Percentiles rank a stretch among this genome's conserved stretches.
phyloP scores from a whole-genome alignment of 2,888 invertebrate genomes.

The Achlya flavicornis region DNA sequence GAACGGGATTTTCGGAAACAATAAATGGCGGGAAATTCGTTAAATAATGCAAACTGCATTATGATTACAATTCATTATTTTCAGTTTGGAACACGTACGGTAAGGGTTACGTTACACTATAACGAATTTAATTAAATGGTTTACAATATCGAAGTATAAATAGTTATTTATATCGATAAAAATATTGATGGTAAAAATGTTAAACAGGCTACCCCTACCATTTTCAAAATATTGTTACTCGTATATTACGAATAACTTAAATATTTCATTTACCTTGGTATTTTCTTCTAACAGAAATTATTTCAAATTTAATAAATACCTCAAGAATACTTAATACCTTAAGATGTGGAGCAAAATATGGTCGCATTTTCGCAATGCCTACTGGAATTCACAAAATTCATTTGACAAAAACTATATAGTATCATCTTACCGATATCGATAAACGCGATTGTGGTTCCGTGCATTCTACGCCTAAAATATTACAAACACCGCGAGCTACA shows the following conservation, averaged over 20 bases:
- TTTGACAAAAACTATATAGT: not conserved
- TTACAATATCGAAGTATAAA: not conserved
- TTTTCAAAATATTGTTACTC: not conserved
- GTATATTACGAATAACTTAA: too few species aligned
- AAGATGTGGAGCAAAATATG: not conserved
- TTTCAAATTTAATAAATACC: not conserved
- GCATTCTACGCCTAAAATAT: slow-evolving; percentile 3
- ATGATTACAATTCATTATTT: slow-evolving; percentile 8
- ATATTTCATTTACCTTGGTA: too few species aligned
- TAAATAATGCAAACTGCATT: slow-evolving; percentile 13
- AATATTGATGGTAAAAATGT: too few species aligned
- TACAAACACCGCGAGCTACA: slow-evolving; percentile 7
- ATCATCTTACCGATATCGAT: slow-evolving; percentile 2
- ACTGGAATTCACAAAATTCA: not conserved
- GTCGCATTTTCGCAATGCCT: not conserved
- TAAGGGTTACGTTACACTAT: not conserved
- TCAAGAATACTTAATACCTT: not conserved
- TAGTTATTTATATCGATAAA: not conserved
- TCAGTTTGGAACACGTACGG: not conserved
- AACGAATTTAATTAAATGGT: not conserved
- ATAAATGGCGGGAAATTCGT: slow-evolving; percentile 24
- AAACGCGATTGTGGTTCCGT: not conserved
- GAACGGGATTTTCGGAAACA: slow-evolving; percentile 19
- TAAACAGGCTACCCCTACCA: too few species aligned
- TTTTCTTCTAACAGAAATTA: too few species aligned